These are phyloP conservation scores for Osedax frankpressi DNA, from an alignment of 2,888 invertebrate species.

Conservation along the genomic window DNA sequence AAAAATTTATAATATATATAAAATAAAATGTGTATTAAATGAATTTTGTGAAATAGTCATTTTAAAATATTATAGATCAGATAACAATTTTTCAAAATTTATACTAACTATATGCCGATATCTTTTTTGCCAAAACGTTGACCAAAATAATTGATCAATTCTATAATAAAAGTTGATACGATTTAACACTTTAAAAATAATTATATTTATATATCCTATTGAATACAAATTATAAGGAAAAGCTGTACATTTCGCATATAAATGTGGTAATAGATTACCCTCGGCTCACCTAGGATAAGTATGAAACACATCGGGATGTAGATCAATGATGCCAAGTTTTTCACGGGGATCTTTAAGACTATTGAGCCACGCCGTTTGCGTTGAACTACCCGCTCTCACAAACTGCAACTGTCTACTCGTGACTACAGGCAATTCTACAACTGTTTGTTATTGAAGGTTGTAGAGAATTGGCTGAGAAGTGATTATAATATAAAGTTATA, in stretches of 20 bases:
- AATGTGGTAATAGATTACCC: too few relatives aligned
- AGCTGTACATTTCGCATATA: too few relatives aligned
- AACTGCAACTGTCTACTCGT: conserved; percentile 34
- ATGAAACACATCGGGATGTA: conserved; percentile 80
- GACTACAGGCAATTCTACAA: conserved; percentile 30
- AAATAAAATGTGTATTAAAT: too few relatives aligned
- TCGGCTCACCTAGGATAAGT: conserved; percentile 56
- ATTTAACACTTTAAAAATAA: not conserved
- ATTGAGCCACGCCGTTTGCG: conserved; percentile 46
- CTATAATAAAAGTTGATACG: too few relatives aligned
- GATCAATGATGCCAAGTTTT: conserved; percentile 63
- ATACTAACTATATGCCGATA: conserved; percentile 62
- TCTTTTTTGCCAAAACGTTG: conserved; percentile 70
- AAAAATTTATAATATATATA: too few relatives aligned
- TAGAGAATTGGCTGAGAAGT: too few relatives aligned
- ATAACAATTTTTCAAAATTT: too few relatives aligned
- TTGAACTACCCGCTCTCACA: conserved; percentile 29
- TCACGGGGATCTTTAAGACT: conserved; percentile 35
- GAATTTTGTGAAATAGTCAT: too few relatives aligned
- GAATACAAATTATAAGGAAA: too few relatives aligned
- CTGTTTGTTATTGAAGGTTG: not conserved
- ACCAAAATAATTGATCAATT: conserved; percentile 71
- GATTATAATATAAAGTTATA: too few relatives aligned
- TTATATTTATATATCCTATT: not conserved
- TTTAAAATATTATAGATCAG: too few relatives aligned